Evolutionary conservation across 2,113 vertebrate species (phyloP).

Genomic region (Sphyrna mokarran): DNA sequence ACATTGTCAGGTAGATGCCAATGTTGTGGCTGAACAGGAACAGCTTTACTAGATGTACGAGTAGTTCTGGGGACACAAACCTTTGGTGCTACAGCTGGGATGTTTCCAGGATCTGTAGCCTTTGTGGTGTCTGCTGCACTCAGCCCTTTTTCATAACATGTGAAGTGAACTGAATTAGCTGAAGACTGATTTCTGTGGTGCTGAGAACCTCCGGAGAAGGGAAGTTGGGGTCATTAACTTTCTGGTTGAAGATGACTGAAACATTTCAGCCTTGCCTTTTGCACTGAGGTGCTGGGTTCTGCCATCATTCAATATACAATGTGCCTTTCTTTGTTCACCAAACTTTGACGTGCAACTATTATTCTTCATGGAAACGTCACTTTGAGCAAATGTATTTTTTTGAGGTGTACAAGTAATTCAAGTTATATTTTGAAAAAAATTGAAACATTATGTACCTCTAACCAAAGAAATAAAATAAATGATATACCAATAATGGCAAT

Average conservation of each 20-base stretch:
- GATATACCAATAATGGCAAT: not conserved
- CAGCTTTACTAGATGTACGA: too few species aligned
- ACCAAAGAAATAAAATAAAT: not conserved
- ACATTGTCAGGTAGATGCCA: too few species aligned
- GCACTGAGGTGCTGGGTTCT: not conserved
- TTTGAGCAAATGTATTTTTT: not conserved
- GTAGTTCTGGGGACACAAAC: too few species aligned
- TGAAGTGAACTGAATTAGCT: too few species aligned
- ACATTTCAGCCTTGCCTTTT: not conserved
- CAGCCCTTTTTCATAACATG: too few species aligned
- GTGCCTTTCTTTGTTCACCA: not conserved
- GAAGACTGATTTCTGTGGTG: not conserved
- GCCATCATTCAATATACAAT: not conserved
- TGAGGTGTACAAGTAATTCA: not conserved
- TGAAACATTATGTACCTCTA: not conserved
- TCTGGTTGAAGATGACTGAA: not conserved
- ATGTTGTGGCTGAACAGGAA: too few species aligned
- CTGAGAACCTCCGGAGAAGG: not conserved
- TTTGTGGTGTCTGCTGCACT: too few species aligned
- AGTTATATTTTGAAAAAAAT: not conserved
- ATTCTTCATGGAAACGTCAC: not conserved
- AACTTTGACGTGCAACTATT: not conserved
- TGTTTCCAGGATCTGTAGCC: too few species aligned
- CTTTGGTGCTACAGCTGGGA: too few species aligned
- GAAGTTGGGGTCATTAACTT: not conserved